Evolutionary conservation across 92 coral and sea anemone species (phyloP), one percentile per base, ranked within the genome.

Genomic region (Phenganax stokvisi): DNA sequence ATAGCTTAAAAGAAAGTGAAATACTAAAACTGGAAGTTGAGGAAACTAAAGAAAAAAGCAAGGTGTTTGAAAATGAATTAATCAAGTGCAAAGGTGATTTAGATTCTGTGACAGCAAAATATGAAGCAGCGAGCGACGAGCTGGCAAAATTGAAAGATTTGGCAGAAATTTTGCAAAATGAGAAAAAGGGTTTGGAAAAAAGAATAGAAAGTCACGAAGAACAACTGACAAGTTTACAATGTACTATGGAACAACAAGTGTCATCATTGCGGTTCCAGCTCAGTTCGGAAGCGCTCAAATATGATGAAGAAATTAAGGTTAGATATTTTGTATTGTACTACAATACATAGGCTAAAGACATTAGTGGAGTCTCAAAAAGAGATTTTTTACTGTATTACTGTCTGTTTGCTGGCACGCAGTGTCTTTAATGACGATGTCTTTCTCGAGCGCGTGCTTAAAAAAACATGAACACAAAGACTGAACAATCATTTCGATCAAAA

Each of bases 181-280:
- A 87, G 60, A 86, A 88, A 60, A 77, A 87, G 37, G 85, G 86
- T 11, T 69, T 88, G 64, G 91, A 89, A 65, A 82, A 78, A 37
- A 90, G 90, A 79, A 71, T 90, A 56, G 86, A 84, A 56, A 90
- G 86, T 47, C 86, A 89, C 5, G 90, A 90, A 80, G 99, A 89
- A 47, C 92, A 91, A 52, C 90, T 96, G 11, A 88, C 89, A 31
- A 96, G 86, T 77, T 59, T 91, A 75, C 87, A 86, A 73, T 96
- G 91, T 84, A 88, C 92, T 85, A 87, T 96, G 97, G 99, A 96
- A 15, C 99, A 96, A 64, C 97, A 96, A 80, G 89, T 91, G 1
- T 96, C 97, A 27, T 93, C 99, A 13, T 89, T 96, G 70, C 91
- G 86, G 82, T 96, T 96, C 76, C 97, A 91, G 74, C 86, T 96